Percentiles rank a stretch among this genome's conserved stretches.
Conservation (phyloP, 23 tunicate species). For the Halocynthia aurantium region DNA sequence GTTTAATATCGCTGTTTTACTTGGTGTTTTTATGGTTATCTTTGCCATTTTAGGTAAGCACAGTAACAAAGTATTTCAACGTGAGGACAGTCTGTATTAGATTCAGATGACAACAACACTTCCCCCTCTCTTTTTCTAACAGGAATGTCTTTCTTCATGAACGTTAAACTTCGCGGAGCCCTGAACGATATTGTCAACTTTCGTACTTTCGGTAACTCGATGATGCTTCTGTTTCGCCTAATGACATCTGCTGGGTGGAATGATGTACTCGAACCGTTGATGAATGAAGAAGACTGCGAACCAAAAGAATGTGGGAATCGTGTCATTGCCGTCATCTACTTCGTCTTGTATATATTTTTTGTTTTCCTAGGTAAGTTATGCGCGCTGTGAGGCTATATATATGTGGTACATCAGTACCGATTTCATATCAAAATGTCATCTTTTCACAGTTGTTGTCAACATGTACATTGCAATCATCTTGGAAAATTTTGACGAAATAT, state of each 20-base stretch:
- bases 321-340: constrained; percentile 53
- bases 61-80: too few species aligned
- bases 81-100: too few species aligned
- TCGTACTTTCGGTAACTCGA: constrained; percentile 70
- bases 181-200: constrained; percentile 88
- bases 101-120: too few species aligned
- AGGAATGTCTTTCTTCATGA: constrained; percentile 91
- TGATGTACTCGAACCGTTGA: constrained; percentile 90
- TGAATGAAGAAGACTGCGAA: constrained; percentile 63
- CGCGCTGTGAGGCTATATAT: not conserved
- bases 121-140: not conserved
- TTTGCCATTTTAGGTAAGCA: constrained; percentile 76
- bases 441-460: constrained; percentile 77
- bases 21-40: constrained; percentile 71
- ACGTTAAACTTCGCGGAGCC: constrained; percentile 60
- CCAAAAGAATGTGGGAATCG: constrained; percentile 67
- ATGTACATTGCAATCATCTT: constrained; percentile 97
- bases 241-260: constrained; percentile 96
- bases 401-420: too few species aligned
- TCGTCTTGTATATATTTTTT: constrained; percentile 60
- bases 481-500: constrained; percentile 91
- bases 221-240: constrained; percentile 76
- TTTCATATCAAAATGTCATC: not conserved
- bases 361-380: constrained; percentile 74
- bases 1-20: constrained; percentile 85